Percentiles rank a stretch among this genome's conserved stretches.
Conservation (phyloP, 2,797 vertebrate genomes). For the Molossus molossus region DNA sequence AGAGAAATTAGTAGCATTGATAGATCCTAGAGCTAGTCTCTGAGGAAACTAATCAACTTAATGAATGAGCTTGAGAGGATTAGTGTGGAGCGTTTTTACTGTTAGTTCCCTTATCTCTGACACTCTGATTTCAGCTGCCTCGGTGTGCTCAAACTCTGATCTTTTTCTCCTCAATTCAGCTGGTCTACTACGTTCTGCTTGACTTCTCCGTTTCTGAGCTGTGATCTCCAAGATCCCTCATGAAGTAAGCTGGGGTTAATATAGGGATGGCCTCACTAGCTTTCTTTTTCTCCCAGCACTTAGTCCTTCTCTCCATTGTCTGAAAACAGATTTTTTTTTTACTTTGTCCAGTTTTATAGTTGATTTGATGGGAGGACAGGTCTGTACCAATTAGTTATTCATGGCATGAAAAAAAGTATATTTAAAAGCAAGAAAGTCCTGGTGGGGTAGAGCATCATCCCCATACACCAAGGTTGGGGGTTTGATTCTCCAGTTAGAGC, state of each 20-base stretch:
- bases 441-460: too few relatives aligned
- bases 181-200: neutral
- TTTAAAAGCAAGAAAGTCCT: slow-evolving; percentile 10
- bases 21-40: neutral
- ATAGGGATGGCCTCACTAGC: neutral
- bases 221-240: neutral
- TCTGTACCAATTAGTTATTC: neutral
- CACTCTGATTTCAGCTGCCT: neutral
- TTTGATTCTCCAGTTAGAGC: too few relatives aligned
- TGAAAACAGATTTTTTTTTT: neutral
- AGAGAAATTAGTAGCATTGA: neutral
- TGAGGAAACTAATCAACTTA: neutral
- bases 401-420: neutral
- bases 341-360: neutral
- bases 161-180: neutral
- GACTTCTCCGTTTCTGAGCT: neutral
- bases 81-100: neutral
- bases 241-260: neutral
- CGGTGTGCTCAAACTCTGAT: neutral
- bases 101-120: neutral
- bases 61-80: neutral
- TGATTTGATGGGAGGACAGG: neutral
- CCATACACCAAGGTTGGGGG: too few relatives aligned
- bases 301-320: neutral
- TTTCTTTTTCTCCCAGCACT: neutral